Percentiles rank a stretch among this genome's conserved stretches.
These are phyloP conservation scores for Limenitis camilla DNA, from an alignment of 2,888 invertebrate species.

Conservation along the genomic window DNA sequence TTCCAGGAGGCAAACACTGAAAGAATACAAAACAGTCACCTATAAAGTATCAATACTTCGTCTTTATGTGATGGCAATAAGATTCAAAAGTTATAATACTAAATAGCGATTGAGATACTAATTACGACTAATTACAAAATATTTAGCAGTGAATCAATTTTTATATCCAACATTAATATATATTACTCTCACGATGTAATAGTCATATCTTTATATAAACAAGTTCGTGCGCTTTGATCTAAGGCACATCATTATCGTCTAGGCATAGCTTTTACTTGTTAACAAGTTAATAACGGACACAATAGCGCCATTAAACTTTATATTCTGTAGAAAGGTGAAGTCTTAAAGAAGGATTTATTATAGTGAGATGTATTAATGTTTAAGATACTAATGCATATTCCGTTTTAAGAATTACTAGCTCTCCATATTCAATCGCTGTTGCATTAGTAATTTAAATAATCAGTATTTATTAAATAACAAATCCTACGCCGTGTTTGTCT, in stretches of 20 bases:
- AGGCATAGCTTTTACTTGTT: conserved; percentile 26
- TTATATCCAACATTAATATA: conserved; percentile 23
- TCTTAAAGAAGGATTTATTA: conserved; percentile 17
- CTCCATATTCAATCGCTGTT: no score
- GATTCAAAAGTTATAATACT: conserved; percentile 14
- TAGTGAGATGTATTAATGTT: conserved; percentile 12
- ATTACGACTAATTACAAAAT: conserved; percentile 25
- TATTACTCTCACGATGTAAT: conserved; percentile 24
- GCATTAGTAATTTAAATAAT: no score
- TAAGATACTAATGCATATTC: neutral
- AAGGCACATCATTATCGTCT: conserved; percentile 25
- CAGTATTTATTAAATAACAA: no score
- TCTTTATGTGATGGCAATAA: conserved; percentile 14
- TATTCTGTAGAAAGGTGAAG: conserved; percentile 18
- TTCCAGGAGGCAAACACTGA: conserved; percentile 17
- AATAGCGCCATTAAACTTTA: conserved; percentile 26
- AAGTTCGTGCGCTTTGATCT: conserved; percentile 22
- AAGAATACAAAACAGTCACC: conserved; percentile 21
- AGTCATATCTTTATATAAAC: conserved; percentile 30
- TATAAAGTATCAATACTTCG: conserved; percentile 9
- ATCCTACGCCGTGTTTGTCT: no score
- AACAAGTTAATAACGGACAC: conserved; percentile 27
- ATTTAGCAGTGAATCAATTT: conserved; percentile 25
- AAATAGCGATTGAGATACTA: conserved; percentile 16
- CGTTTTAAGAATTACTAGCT: neutral